A percentile compares a stretch with the other conserved stretches of the same genome.
Conservation (phyloP, 2,797 vertebrate genomes). For the Sorex maritimensis region DNA sequence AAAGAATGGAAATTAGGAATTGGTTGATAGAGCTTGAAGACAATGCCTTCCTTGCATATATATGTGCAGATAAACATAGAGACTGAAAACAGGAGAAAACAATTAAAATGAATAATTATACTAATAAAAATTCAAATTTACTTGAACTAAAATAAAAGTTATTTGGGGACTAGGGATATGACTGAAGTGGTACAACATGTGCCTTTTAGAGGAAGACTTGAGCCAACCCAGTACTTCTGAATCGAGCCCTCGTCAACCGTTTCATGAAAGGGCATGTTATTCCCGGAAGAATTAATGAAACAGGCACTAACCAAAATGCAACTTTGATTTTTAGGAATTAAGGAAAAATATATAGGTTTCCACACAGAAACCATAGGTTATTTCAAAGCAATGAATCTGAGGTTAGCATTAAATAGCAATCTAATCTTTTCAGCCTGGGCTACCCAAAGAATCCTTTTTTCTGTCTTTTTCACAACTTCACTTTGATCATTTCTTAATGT, state of each 20-base stretch:
- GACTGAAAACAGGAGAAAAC: not conserved
- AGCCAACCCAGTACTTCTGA: no score
- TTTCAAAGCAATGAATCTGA: not conserved
- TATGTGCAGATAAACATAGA: not conserved
- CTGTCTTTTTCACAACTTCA: not conserved
- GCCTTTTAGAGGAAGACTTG: no score
- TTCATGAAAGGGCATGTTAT: not conserved
- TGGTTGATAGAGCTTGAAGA: not conserved
- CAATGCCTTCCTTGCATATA: not conserved
- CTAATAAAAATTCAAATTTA: not conserved
- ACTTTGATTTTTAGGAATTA: constrained; percentile 3
- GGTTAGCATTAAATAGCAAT: constrained; percentile 1
- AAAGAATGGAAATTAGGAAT: constrained; percentile 33
- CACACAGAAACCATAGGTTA: not conserved
- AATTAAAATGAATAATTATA: not conserved
- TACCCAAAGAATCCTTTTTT: not conserved
- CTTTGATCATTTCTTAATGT: not conserved
- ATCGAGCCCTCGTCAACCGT: no score
- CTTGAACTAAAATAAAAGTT: not conserved
- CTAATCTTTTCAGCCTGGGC: not conserved
- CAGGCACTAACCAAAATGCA: not conserved
- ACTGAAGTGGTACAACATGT: no score
- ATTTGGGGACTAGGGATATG: no score
- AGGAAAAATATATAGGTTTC: constrained; percentile 27
- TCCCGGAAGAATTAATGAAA: constrained; percentile 15